Base-by-base conservation (phyloP, 2,888 invertebrate genomes). In the Synanthedon myopaeformis region DNA sequence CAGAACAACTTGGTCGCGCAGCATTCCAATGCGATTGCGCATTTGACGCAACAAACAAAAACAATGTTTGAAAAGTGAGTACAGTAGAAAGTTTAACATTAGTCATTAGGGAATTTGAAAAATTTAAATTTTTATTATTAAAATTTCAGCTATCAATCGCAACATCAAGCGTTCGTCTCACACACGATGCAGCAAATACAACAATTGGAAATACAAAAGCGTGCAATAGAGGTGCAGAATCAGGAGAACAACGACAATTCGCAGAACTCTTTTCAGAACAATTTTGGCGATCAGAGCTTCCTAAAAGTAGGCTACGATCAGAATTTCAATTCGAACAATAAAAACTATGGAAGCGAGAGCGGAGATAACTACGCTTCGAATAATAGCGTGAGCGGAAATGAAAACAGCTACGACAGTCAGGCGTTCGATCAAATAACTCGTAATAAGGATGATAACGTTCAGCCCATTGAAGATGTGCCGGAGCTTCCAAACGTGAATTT, bases 131-230 rank as follows among this genome's bases (percentile, higher is more conserved):
- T 59, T 49, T 54, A 54, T 49, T n/a, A 14, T 52, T 3, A 41
- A 45, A 10, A 52, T 78, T 85, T 54, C 72, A 93, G 92, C 66
- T 96, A 97, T 70, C 94, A 96, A 83, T 92, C 94, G 48, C 99
- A 99, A 74, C 99, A 99, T 85, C 95, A 97, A 78, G 95, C 97
- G 11, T 99, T 97, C 76, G 94, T 96, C 11, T 91, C 93, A 56
- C 99, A 99, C 82, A 94, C 97, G 5, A 89, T 94, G 80, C 93
- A 95, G 72, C 96, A 96, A 79, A 95, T 97, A 65, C 93, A 94
- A 67, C 94, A 92, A 64, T 84, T 94, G 52, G 94, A 96, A 72
- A 92, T 93, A 74, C 94, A 95, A 72, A 94, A 92, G 67, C 90
- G 91, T 61, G 89, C 89, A 0, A 74, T 92, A 42, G 91, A 92